phyloP scores from a whole-genome alignment of 2,797 vertebrate species.

The Hydrophis major region DNA sequence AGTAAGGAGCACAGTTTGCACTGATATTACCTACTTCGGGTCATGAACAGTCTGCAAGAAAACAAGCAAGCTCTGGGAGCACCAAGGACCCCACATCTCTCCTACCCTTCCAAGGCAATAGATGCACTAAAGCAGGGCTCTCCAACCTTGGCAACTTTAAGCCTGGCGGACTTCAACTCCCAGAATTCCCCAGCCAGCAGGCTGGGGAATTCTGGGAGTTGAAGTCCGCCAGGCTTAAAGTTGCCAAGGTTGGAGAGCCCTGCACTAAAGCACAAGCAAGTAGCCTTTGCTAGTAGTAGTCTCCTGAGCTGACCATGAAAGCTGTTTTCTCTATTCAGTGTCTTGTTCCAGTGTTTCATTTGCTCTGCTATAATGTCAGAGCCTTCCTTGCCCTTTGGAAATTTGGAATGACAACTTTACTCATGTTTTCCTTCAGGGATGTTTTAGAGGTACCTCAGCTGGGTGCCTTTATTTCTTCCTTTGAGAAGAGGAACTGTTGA shows the following conservation, averaged over 20 bases:
- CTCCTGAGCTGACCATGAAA: not conserved
- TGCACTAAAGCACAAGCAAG: not conserved
- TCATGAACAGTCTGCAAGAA: no score
- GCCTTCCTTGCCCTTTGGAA: not conserved
- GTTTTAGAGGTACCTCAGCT: not conserved
- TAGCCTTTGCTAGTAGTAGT: not conserved
- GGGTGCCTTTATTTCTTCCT: not conserved
- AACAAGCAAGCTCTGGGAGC: no score
- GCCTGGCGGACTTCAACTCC: no score
- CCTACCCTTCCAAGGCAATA: not conserved
- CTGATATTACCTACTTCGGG: not conserved
- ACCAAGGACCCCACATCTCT: not conserved
- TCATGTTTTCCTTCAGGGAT: not conserved
- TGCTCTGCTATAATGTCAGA: no score
- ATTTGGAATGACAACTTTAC: not conserved
- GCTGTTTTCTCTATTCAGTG: not conserved
- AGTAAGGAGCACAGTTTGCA: not conserved
- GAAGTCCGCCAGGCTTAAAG: no score
- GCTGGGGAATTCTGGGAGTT: no score
- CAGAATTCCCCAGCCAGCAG: no score
- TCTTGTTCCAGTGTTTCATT: not conserved
- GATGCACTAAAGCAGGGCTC: not conserved
- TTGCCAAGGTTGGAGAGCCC: no score
- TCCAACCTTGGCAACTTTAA: no score
- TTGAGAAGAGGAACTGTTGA: not conserved